Percentiles rank a stretch among this genome's conserved stretches.
Conservation (phyloP, 2,888 invertebrate species). For the Lathronympha strigana region DNA sequence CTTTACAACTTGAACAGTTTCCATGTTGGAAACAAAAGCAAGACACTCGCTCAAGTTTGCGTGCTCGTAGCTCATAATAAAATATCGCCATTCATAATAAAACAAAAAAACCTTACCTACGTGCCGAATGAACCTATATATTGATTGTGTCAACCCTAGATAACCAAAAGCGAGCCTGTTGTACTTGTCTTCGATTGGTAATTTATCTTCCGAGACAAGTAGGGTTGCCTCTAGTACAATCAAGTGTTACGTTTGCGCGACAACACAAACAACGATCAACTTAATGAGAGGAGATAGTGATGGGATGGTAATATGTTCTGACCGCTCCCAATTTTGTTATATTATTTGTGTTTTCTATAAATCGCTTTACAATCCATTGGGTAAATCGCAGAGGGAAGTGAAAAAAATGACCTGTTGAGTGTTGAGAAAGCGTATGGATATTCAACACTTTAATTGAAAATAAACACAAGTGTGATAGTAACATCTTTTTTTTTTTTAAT, state of each 20-base stretch:
- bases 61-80: background rate
- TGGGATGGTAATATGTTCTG: background rate
- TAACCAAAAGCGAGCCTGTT: background rate
- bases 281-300: constrained; percentile 37
- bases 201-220: constrained; percentile 22
- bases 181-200: constrained; percentile 4
- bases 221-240: constrained; percentile 7
- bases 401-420: too few species aligned
- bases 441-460: too few species aligned
- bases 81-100: background rate
- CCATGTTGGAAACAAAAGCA: too few species aligned
- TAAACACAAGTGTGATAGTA: too few species aligned
- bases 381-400: background rate
- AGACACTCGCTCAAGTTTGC: background rate
- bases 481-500: too few species aligned
- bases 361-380: background rate
- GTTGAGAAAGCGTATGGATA: too few species aligned
- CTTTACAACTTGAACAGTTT: too few species aligned
- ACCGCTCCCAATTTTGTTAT: background rate
- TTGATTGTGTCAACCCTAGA: background rate
- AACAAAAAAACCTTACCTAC: background rate
- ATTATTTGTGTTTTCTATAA: background rate
- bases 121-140: background rate
- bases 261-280: constrained; percentile 34
- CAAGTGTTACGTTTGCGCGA: constrained; percentile 18